Conservation (phyloP, 2,113 vertebrate species). For the Thamnophis sirtalis region DNA sequence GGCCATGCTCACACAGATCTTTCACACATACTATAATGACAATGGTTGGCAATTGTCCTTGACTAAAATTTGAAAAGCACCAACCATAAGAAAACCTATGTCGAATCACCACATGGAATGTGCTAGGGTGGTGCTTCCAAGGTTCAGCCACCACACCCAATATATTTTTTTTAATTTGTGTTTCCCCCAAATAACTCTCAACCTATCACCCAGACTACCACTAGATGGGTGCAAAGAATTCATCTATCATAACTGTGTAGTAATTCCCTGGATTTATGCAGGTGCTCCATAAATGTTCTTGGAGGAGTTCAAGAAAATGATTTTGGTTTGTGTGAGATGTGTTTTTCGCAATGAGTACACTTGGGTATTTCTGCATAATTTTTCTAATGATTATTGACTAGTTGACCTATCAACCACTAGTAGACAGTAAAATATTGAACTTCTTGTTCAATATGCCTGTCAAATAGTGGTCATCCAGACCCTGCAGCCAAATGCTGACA, state of each 20-base stretch:
- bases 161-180: not conserved
- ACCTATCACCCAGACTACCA: not conserved
- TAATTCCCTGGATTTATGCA: not conserved
- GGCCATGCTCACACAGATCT: not conserved
- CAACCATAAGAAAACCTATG: not conserved
- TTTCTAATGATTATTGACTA: not conserved
- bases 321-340: not conserved
- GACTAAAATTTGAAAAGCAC: not conserved
- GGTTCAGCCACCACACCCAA: not conserved
- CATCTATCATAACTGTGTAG: not conserved
- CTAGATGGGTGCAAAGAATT: not conserved
- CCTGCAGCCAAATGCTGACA: not conserved
- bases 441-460: not conserved
- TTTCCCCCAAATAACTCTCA: not conserved
- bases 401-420: not conserved
- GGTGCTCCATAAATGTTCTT: not conserved
- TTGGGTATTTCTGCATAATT: not conserved
- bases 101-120: not conserved
- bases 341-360: not conserved
- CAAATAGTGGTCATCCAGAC: not conserved
- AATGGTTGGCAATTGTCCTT: not conserved
- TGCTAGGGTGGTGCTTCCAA: not conserved
- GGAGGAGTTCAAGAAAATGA: not conserved
- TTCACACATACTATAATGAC: not conserved
- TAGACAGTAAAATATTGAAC: not conserved